Evolutionary conservation across 2,113 vertebrate genomes (phyloP), one percentile per base, ranked within the genome.

Genomic region (Solenodon paradoxus): DNA sequence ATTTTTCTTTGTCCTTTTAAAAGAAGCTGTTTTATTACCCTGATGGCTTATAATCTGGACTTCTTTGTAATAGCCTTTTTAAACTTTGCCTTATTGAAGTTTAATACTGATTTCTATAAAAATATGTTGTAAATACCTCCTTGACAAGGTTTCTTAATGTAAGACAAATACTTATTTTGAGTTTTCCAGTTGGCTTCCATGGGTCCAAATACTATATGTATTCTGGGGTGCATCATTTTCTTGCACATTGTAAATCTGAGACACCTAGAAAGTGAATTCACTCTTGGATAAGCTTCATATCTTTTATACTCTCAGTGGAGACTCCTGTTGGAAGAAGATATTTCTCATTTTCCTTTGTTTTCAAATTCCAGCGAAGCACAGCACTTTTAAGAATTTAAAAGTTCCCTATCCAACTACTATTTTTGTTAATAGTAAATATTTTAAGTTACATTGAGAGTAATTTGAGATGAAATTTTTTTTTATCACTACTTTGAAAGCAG

Each of bases 371-470:
- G 15, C 22, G 78, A 86, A 38, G 64, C 32, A 61, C 64, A 93
- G 40, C 28, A 88, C 19, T 92, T 92, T 28, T 63, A 85, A 81
- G 83, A 82, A 94, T 32, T 90, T 77, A 87, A 88, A 55, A n/a
- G 3, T 61, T 79, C 88, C 11, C 4, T 80, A 10, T 72, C 42
- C 35, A 49, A 61, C 38, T 89, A 26, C 53, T 88, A 75, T 69
- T 75, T 49, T 72, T 90, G 61, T 85, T 81, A 71, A 42, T 71
- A 55, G 80, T 71, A 77, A 74, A 45, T 63, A 42, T 74, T 55
- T 92, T 85, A 63, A 59, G 15, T 83, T 40, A 59, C 26, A 61
- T n/a, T 69, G 75, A 47, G n/a, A 85, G 20, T 63, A 45, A 69
- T 79, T 59, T 66, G 75, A 95, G 38, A 71, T 87, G 26, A 51